Evolutionary conservation across 1,140 invertebrate genomes (phyloP), one percentile per base, ranked within the genome.

Genomic region (Drosophila trapezifrons): DNA sequence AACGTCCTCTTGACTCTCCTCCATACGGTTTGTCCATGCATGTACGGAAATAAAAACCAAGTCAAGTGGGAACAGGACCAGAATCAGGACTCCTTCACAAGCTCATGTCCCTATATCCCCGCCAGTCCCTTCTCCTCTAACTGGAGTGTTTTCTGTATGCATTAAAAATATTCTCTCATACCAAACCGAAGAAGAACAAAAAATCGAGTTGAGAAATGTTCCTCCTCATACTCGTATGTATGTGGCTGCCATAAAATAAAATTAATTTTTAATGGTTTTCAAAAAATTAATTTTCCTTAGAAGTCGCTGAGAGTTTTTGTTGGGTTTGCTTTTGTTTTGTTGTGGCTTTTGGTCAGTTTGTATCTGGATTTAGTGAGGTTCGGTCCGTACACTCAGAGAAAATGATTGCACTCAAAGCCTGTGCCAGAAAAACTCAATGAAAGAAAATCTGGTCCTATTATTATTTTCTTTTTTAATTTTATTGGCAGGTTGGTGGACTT

Each of bases 231-330:
- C 78, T 60, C 49, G 42, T 51, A 13, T 56, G 43, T 56, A 54
- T 55, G 27, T 45, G 37, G 57, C 40, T 70, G 69, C 76, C 72
- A 79, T 80, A 80, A 89, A 89, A 87, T 74, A 87, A 80, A 87
- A 87, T 87, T 77, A 87, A 87, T 87, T 89, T 87, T 89, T 89
- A 82, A 87, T 89, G 84, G 79, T 89, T 87, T 89, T 80, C 43
- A 66, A 87, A 87, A 89, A 72, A 87, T 87, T 87, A 87, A 87
- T 87, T 87, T 87, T 87, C 83, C 59, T 83, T 87, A 87, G 72
- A 72, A 83, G 38, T 76, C 59, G 72, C 46, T 8, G 32, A 40
- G 60, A 18, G 60, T 80, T 77, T 79, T 77, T 77, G 76, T 82
- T 79, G 66, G 70, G 52, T 51, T 81, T 35, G 37, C 18, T n/a